A percentile compares a stretch with the other conserved stretches of the same genome.
These are phyloP conservation scores for Drosophila stalkeri DNA, from an alignment of 2,888 invertebrate genomes.

Conservation along the genomic window DNA sequence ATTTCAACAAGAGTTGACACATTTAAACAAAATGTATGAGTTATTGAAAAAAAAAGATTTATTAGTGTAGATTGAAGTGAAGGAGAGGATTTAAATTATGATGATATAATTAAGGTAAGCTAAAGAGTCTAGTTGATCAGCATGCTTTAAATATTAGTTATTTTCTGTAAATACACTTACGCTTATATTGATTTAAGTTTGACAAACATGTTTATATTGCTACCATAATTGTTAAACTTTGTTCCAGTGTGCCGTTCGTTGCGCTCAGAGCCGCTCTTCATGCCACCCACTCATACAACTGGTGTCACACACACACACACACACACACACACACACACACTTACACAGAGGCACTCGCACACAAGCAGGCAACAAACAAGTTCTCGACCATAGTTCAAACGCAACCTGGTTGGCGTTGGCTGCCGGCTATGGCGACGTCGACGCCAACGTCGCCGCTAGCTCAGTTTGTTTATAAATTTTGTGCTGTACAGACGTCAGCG, in stretches of 20 bases:
- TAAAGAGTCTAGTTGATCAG: no score
- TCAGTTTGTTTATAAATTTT: constrained; percentile 75
- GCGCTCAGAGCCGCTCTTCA: constrained; percentile 14
- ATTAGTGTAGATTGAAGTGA: no score
- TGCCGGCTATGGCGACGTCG: constrained; percentile 53
- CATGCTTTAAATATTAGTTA: no score
- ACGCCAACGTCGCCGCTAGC: constrained; percentile 23
- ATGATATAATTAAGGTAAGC: no score
- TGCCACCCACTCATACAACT: constrained; percentile 57
- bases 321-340: neutral
- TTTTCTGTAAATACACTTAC: no score
- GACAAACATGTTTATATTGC: no score
- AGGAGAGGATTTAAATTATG: no score
- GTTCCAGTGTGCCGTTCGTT: constrained; percentile 39
- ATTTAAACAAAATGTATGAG: no score
- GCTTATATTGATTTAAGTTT: no score
- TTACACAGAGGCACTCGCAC: neutral
- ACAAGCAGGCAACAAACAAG: constrained; percentile 47
- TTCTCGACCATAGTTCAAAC: constrained; percentile 60
- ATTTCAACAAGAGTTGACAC: no score
- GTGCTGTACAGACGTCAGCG: constrained; percentile 60
- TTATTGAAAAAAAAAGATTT: no score
- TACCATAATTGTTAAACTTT: neutral
- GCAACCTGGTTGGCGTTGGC: constrained; percentile 58
- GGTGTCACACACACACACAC: constrained; percentile 10